A percentile compares a stretch with the other conserved stretches of the same genome.
These are phyloP conservation scores for Cyprinodon brontotheroides DNA, from an alignment of 2,113 vertebrate species.

Conservation along the genomic window DNA sequence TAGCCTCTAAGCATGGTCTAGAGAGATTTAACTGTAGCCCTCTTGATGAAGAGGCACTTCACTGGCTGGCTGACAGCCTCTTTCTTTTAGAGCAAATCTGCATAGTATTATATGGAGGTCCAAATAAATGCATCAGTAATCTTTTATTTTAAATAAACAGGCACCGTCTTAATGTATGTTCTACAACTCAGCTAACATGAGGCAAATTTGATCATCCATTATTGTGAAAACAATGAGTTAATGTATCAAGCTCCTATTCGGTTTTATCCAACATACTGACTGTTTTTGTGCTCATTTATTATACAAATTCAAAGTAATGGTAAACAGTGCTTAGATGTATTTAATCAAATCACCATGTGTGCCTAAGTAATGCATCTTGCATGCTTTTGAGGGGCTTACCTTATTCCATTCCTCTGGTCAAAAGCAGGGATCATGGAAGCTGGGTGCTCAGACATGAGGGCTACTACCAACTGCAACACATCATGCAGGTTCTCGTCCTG, in stretches of 20 bases:
- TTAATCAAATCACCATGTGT: conserved; percentile 44
- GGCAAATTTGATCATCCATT: conserved; percentile 47
- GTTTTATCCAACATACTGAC: conserved; percentile 5
- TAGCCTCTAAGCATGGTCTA: conserved; percentile 27
- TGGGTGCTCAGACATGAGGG: conserved; percentile 97
- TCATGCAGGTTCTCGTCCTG: conserved; percentile 99
- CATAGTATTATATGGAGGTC: conserved; percentile 42
- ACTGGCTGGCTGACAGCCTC: conserved; percentile 48
- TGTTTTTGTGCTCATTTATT: conserved; percentile 62
- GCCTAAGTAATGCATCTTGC: conserved; percentile 10
- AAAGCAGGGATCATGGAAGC: conserved; percentile 98
- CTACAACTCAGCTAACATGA: background rate
- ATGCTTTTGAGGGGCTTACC: conserved; percentile 78
- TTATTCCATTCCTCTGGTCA: conserved; percentile 97
- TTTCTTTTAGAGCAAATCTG: conserved; percentile 52
- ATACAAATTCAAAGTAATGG: conserved; percentile 10
- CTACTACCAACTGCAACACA: conserved; percentile 95
- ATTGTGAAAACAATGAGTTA: conserved; percentile 61
- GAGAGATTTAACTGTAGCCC: conserved; percentile 35
- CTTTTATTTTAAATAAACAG: background rate
- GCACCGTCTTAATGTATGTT: background rate
- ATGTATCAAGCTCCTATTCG: conserved; percentile 45
- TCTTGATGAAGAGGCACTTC: conserved; percentile 45
- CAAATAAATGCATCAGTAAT: conserved; percentile 25
- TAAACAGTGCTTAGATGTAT: conserved; percentile 32